Evolutionary conservation across 2,888 invertebrate genomes (phyloP).

Genomic region (Linyphia triangularis): DNA sequence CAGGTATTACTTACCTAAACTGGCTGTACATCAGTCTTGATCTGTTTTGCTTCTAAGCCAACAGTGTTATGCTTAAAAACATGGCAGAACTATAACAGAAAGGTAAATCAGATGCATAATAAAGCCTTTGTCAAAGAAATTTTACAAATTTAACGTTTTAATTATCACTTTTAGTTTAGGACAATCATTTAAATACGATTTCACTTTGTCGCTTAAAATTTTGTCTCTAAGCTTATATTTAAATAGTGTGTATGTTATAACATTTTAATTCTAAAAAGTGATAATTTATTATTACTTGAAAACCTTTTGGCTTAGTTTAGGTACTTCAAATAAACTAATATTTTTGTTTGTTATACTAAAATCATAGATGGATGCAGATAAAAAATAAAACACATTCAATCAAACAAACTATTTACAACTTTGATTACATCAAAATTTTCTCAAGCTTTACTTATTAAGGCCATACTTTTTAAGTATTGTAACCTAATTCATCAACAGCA

Average conservation of each 20-base stretch:
- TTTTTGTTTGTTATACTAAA: too few relatives aligned
- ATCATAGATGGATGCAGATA: too few relatives aligned
- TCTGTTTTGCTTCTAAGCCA: too few relatives aligned
- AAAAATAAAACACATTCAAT: background rate
- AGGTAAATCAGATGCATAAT: background rate
- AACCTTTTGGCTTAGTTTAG: conserved; percentile 9
- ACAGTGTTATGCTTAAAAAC: conserved; percentile 4
- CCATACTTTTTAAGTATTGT: too few relatives aligned
- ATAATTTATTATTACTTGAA: conserved; percentile 15
- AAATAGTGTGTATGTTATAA: conserved; percentile 18
- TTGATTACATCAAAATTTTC: conserved; percentile 2
- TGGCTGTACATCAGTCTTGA: too few relatives aligned
- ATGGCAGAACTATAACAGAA: conserved; percentile 26
- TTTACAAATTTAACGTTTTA: background rate
- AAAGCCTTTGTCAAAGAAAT: background rate
- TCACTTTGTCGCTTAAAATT: background rate
- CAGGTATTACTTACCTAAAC: too few relatives aligned
- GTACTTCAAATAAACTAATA: conserved; percentile 14
- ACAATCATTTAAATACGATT: background rate
- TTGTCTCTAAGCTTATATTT: background rate
- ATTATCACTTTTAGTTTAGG: background rate
- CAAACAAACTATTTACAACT: background rate
- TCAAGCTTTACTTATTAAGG: too few relatives aligned
- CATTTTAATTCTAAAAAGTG: conserved; percentile 22
- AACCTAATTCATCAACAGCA: background rate